These are phyloP conservation scores for Melanocharis versteri DNA, from an alignment of 2,113 vertebrate genomes.

Conservation along the genomic window DNA sequence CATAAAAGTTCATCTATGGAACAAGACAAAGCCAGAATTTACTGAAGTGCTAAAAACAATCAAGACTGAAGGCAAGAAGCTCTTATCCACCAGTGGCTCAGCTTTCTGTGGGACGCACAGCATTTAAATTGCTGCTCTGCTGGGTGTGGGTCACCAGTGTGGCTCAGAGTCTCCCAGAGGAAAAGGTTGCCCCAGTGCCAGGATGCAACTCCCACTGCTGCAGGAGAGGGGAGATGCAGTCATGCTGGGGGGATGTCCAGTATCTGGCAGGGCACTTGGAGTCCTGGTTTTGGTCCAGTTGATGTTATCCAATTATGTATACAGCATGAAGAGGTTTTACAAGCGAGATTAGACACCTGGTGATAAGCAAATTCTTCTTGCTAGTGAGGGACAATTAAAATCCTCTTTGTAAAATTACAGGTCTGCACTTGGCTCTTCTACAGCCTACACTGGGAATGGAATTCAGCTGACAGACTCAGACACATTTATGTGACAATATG, in stretches of 20 bases:
- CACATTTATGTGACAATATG: neutral
- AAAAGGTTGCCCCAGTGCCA: neutral
- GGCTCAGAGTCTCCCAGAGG: neutral
- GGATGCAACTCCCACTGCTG: neutral
- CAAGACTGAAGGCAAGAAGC: neutral
- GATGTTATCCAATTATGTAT: neutral
- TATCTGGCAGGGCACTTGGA: neutral
- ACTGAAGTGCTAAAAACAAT: neutral
- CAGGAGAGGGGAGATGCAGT: neutral
- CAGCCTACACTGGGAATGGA: neutral
- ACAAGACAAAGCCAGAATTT: neutral
- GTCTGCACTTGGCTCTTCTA: neutral
- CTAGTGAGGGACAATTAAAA: neutral
- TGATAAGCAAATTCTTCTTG: neutral
- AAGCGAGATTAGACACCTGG: neutral
- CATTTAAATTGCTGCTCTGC: neutral
- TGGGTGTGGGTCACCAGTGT: fast-evolving
- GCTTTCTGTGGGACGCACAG: neutral
- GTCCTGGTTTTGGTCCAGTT: neutral
- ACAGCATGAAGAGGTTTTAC: neutral
- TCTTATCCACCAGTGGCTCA: neutral
- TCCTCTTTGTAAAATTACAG: neutral
- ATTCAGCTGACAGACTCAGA: neutral
- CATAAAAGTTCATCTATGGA: neutral
- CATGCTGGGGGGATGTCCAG: neutral